Evolutionary conservation across 1,140 invertebrate species (phyloP).

Genomic region (Chrysomallon squamiferum): DNA sequence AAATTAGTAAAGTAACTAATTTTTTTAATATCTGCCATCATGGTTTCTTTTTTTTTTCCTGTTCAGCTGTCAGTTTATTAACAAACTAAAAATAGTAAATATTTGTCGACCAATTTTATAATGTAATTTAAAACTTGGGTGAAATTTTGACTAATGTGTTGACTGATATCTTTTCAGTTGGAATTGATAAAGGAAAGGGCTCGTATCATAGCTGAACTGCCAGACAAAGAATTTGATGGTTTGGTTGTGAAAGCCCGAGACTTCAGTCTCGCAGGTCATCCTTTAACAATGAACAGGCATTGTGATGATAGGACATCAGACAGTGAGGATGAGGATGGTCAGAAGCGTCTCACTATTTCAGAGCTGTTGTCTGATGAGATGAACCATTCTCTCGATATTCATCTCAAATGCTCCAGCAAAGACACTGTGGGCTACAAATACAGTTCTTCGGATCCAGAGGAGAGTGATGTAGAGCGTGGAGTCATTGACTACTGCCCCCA

Average conservation of each 20-base stretch:
- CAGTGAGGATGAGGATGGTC: conserved; percentile 18
- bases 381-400: neutral
- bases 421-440: neutral
- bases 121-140: too few species aligned
- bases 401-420: conserved; percentile 7
- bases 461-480: conserved; percentile 14
- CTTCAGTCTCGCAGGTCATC: conserved; percentile 45
- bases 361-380: neutral
- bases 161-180: conserved; percentile 37
- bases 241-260: conserved; percentile 43
- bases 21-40: too few species aligned
- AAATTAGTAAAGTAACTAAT: too few species aligned
- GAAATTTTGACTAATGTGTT: too few species aligned
- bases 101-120: too few species aligned
- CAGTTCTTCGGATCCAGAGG: conserved; percentile 5
- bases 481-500: conserved; percentile 33
- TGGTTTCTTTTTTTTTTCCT: too few species aligned
- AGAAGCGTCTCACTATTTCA: neutral
- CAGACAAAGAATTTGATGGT: conserved; percentile 45
- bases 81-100: too few species aligned
- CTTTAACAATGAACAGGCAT: conserved; percentile 6
- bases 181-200: conserved; percentile 44
- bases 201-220: conserved; percentile 41
- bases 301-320: conserved; percentile 31
- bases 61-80: too few species aligned